Base-by-base conservation (phyloP, 2,797 vertebrate genomes). In the Cheirogaleus major region DNA sequence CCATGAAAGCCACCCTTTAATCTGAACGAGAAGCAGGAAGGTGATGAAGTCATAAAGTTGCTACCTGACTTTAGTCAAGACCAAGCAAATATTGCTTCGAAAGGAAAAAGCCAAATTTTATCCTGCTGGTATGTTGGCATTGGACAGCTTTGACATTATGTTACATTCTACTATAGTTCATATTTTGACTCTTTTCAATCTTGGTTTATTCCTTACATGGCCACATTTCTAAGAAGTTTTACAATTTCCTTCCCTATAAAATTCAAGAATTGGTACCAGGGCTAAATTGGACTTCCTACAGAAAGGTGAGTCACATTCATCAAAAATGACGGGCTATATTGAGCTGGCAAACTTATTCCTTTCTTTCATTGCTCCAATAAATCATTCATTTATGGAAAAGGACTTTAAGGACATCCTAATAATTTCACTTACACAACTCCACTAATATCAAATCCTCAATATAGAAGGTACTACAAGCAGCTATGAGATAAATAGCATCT, bases 361-460 rank as follows among this genome's bases (percentile, higher is more conserved):
- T 79, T 92, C 50, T 91, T 82, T 79, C 91, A 94, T 84, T 91
- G 84, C 25, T 55, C 32, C 59, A 79, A 65, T 95, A 92, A 96
- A 91, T 95, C 82, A 93, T 91, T 97, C 87, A 91, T 85, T 59
- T 92, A 87, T 95, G 83, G 84, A 89, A 96, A 96, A 93, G 22
- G 38, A 79, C 78, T 73, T 92, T 92, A 85, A 92, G 73, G 15
- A 89, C n/a, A 92, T 12, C 72, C 50, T 88, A 45, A 91, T 92
- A 95, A 96, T 95, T 96, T 92, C 18, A 89, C 55, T 92, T 82
- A 38, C 35, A 61, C 12, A 91, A 61, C 5, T 91, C 32, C 38
- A 88, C 80, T 73, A 61, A 72, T 93, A 84, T 59, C n/a, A 92
- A 83, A 72, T 84, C 18, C 43, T 86, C 43, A 87, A 69, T 11